phyloP scores from a whole-genome alignment of 2,888 invertebrate genomes.

The Mimachlamys varia region DNA sequence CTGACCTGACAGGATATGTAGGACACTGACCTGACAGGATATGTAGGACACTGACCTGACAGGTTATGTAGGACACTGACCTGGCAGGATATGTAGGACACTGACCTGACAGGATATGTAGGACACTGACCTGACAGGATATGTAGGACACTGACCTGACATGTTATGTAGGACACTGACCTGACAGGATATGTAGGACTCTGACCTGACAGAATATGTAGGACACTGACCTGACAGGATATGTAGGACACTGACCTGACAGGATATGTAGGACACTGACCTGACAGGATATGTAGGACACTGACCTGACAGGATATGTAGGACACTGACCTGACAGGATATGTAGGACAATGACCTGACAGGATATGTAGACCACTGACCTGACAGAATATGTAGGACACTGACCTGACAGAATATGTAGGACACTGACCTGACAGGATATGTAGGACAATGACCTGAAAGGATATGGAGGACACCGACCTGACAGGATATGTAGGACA shows the following conservation, averaged over 20 bases:
- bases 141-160: slow-evolving; percentile 83
- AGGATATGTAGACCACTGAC: too few relatives aligned
- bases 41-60: slow-evolving; percentile 83
- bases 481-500: slow-evolving; percentile 82
- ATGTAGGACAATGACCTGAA: slow-evolving; percentile 83
- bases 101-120: slow-evolving; percentile 87
- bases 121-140: slow-evolving; percentile 85
- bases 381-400: slow-evolving; percentile 82
- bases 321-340: slow-evolving; percentile 85
- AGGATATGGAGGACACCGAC: too few relatives aligned
- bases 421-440: slow-evolving; percentile 85
- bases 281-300: slow-evolving; percentile 82
- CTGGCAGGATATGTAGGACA: slow-evolving; percentile 82
- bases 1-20: slow-evolving; percentile 87
- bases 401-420: slow-evolving; percentile 89
- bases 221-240: slow-evolving; percentile 85
- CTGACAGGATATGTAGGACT: slow-evolving; percentile 82
- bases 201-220: slow-evolving; percentile 89
- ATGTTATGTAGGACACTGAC: too few relatives aligned
- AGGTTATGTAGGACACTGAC: too few relatives aligned
- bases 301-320: slow-evolving; percentile 87
- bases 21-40: slow-evolving; percentile 85
- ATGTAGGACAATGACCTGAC: slow-evolving; percentile 83
- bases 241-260: slow-evolving; percentile 83
- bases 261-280: too few relatives aligned